Evolutionary conservation across 2,113 vertebrate species (phyloP).

Genomic region (Lophura nycthemera): DNA sequence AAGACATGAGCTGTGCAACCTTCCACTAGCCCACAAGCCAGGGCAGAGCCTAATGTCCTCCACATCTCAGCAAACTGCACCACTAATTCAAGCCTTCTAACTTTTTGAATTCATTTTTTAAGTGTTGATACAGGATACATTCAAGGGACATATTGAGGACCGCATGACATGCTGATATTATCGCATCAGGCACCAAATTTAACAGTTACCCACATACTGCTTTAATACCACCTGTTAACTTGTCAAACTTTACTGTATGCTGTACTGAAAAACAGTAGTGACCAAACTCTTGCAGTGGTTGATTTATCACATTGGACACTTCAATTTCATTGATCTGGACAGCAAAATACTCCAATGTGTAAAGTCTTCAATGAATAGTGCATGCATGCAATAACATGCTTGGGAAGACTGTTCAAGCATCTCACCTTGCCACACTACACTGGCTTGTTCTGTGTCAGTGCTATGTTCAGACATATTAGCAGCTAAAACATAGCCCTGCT

Average conservation of each 20-base stretch:
- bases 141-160: not conserved
- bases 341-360: accelerated
- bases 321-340: accelerated
- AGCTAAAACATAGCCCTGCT: not conserved
- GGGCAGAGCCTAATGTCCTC: accelerated
- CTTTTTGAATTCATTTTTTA: not conserved
- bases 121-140: not conserved
- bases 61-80: accelerated
- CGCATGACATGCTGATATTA: accelerated
- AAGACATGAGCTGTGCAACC: not conserved
- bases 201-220: not conserved
- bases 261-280: not conserved
- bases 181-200: not conserved
- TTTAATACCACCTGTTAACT: not conserved
- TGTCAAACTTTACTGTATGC: accelerated
- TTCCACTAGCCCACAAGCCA: not conserved
- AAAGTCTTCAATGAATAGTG: not conserved
- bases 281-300: not conserved
- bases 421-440: not conserved
- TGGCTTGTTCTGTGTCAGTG: accelerated
- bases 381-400: accelerated
- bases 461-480: not conserved
- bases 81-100: not conserved
- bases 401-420: not conserved
- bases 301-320: accelerated